Base-by-base conservation (phyloP, 2,888 invertebrate genomes). In the Dasysyrphus albostriatus region DNA sequence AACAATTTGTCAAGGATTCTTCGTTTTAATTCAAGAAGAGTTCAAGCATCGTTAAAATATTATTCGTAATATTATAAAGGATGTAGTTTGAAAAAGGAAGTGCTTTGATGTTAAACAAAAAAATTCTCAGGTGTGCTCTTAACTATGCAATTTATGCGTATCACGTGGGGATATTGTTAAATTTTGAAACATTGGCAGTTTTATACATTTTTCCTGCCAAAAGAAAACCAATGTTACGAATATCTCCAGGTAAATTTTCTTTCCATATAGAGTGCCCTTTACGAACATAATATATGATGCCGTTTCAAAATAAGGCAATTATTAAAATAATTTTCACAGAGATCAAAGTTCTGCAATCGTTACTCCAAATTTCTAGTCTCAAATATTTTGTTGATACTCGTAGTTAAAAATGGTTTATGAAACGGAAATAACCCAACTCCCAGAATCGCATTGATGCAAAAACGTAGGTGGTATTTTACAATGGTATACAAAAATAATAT, bases 41-140 rank as follows among this genome's bases (percentile, higher is more conserved):
- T 76, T 76, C 70, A 82, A 82, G 63, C 56, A 72, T 82, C 82
- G 76, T 82, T 82, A 72, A 39, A 77, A 65, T 58, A 47, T 49
- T 42, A 72, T 63, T 58, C 39, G 24, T 39, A 34, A 34, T 37
- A 2, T 44, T n/a, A n/a, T n/a, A n/a, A n/a, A n/a, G n/a, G n/a
- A n/a, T n/a, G 1, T 9, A 42, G 1, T 39, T 42, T 19, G 14
- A 34, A 49, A 8, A 47, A 69, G 69, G 69, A 69, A 54, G 69
- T 69, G 19, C 29, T 34, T 24, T 0, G 10, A 32, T 44, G 16
- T 44, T n/a, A 4, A 4, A 44, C 7, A 49, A 19, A 49, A 6
- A 49, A 49, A 49, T 0, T 10, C 49, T 49, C 19, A 49, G 49
- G 49, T 49, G 49, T 49, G 16, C 2, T 10, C 19, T 5, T 2